Conservation (phyloP, 2,797 vertebrate genomes). For the Tamandua tetradactyla region DNA sequence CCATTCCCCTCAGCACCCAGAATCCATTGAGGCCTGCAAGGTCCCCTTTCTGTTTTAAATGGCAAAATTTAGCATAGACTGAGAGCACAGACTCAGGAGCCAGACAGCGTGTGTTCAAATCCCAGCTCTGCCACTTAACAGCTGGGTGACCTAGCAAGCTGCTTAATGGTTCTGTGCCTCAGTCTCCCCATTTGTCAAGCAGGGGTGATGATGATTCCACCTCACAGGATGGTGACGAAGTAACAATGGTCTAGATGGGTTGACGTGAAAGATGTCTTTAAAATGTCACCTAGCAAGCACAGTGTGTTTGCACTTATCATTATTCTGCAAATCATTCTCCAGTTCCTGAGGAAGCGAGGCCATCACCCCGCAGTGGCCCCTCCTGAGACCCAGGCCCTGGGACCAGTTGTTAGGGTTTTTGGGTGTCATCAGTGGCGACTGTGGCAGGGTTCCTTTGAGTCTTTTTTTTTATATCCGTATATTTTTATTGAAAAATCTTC, state of each 20-base stretch:
- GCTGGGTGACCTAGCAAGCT: background rate
- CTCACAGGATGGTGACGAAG: background rate
- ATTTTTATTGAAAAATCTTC: no score
- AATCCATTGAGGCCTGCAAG: background rate
- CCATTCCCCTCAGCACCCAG: background rate
- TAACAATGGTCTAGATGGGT: no score
- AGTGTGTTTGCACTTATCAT: background rate
- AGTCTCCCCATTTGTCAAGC: background rate
- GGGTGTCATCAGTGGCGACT: fast-evolving
- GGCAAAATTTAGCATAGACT: background rate
- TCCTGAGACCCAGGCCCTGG: background rate
- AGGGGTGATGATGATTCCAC: background rate
- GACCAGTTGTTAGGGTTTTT: background rate
- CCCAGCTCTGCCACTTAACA: background rate
- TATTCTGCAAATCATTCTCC: background rate
- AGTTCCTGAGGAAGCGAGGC: background rate
- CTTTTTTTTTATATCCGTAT: no score
- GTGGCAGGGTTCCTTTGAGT: background rate
- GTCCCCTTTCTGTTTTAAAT: background rate
- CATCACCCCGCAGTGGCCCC: background rate
- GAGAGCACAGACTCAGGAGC: background rate
- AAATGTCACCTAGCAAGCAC: background rate
- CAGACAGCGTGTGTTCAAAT: background rate
- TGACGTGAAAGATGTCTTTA: background rate
- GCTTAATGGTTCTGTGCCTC: background rate